Evolutionary conservation across 35 echinoderm and acorn worm genomes (phyloP).

Genomic region (Eucidaris tribuloides): DNA sequence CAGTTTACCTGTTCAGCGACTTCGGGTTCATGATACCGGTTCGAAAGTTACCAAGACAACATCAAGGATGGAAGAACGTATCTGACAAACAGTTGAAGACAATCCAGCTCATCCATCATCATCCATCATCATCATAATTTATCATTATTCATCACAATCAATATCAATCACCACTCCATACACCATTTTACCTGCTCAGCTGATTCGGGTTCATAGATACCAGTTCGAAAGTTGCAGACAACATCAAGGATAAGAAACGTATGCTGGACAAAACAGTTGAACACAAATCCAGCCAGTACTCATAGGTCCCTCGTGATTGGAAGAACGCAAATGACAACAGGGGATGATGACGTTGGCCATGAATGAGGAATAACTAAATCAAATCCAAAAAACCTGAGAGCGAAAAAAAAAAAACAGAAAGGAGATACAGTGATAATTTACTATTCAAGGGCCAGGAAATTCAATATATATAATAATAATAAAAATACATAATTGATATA

Average conservation of each 20-base stretch:
- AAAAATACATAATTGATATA: neutral
- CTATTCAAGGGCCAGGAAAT: too few species aligned
- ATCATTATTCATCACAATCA: neutral
- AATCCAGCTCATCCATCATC: too few species aligned
- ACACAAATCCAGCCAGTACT: constrained; percentile 62
- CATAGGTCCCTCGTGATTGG: constrained; percentile 76
- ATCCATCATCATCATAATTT: neutral
- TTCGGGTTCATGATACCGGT: constrained; percentile 80
- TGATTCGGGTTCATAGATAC: constrained; percentile 61
- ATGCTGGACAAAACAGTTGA: constrained; percentile 86
- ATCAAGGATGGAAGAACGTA: constrained; percentile 68
- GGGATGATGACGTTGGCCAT: constrained; percentile 78
- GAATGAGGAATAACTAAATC: constrained; percentile 63
- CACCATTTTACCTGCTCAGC: constrained; percentile 62
- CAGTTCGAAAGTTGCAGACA: constrained; percentile 90
- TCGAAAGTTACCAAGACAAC: constrained; percentile 80
- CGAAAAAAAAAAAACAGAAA: too few species aligned
- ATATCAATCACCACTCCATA: neutral
- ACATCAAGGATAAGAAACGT: constrained; percentile 86
- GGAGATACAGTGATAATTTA: too few species aligned
- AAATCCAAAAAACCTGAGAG: constrained; percentile 88
- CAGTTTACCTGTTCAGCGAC: constrained; percentile 31
- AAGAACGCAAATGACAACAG: constrained; percentile 92
- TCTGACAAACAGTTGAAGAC: constrained; percentile 72
- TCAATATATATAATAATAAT: neutral